Evolutionary conservation across 2,797 vertebrate genomes (phyloP), one percentile per base, ranked within the genome.

Genomic region (Spondyliosoma cantharus): DNA sequence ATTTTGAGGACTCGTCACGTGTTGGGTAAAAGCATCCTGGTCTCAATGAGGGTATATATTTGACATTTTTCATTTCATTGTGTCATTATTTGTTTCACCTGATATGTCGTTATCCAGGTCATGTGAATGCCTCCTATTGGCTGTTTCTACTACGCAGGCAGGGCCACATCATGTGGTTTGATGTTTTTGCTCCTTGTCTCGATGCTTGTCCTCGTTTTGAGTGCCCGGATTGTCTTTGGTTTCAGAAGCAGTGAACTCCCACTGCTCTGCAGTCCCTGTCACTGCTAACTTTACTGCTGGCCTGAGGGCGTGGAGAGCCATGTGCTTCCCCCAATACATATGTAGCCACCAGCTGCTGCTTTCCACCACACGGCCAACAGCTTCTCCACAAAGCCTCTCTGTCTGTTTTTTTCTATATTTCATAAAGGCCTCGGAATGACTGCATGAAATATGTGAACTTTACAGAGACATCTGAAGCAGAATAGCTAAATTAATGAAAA

Each of bases 301-400:
- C 83, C 80, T 29, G 48, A 64, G 65, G 73, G 64, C 22, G 54
- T 72, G 27, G 43, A 68, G 53, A 72, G 59, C 63, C 48, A 25
- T 49, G n/a, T 74, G 48, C 52, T 46, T 82, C 71, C 80, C 78
- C 68, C 61, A 73, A 17, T 52, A 43, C 73, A 67, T 71, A 74
- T 48, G 17, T 57, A 79, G 48, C 83, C 63, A 74, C 62, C 79
- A 87, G 85, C 82, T 84, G 77, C 79, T 77, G 58, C 70, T 82
- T 82, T 82, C 62, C 9, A 63, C 20, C 43, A 77, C 50, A 69
- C 56, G 75, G 69, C 70, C 54, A 71, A 74, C 48, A 74, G 50
- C 76, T 22, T 88, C 71, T 64, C 72, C 48, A 8, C 2, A 13
- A 74, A 22, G 64, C 8, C 54, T 85, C 46, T 78, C 66, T 64